Evolutionary conservation across 2,797 vertebrate species (phyloP), one percentile per base, ranked within the genome.

Genomic region (Sciurus carolinensis): DNA sequence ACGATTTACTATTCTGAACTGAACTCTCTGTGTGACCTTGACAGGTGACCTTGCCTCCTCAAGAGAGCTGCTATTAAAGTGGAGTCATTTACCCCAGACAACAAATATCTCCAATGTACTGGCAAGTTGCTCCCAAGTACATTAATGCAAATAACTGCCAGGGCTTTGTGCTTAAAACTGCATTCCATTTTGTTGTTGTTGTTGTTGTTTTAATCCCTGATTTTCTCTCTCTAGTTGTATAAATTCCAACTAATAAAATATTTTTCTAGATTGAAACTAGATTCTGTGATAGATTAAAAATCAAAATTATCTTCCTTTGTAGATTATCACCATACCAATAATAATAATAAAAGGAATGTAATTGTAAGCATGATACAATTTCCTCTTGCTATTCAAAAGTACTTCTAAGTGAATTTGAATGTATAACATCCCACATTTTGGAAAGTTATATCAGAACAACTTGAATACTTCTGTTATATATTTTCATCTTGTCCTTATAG

Each of bases 361-460:
- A 75, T 95, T 94, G 9, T 75, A 87, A 91, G 10, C 42, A 92
- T 92, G 4, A 9, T 75, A 8, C 42, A 54, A 44, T 82, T 92
- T 91, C 9, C 17, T 91, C 36, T 84, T 52, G 3, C 12, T 66
- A 54, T 42, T 47, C 28, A 84, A 47, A 90, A 91, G 13, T 88
- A 26, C 22, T n/a, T 90, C 86, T 76, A 87, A 57, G 8, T 87
- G 8, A 93, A 87, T 96, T 84, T 96, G n/a, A 86, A 69, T 85
- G n/a, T 59, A 22, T 82, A 90, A 85, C 17, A 33, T 85, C 20
- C 12, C 69, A 2, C 17, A 62, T 87, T 83, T 87, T 52, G 9
- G 30, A 94, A 91, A 79, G 26, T 6, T 75, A 79, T 36, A 39
- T 95, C 79, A 77, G 71, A 89, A 1, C 20, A 73, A 54, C n/a